These are phyloP conservation scores for Papilio glaucus DNA, from an alignment of 1,140 invertebrate species.

Conservation along the genomic window DNA sequence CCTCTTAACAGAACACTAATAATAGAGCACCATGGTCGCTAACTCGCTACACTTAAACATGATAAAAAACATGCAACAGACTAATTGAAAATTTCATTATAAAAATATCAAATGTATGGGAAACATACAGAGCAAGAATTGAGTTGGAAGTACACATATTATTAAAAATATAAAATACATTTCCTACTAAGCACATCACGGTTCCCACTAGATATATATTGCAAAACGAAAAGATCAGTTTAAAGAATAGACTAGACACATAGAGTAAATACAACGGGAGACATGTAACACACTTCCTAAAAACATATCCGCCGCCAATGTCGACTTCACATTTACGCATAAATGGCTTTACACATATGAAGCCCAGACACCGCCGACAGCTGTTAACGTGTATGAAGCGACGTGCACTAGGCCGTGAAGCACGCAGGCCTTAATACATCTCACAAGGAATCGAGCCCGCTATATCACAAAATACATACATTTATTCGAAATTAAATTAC, in stretches of 20 bases:
- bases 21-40: conserved; percentile 80
- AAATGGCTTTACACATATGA: conserved; percentile 47
- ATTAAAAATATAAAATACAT: conserved; percentile 55
- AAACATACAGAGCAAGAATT: conserved; percentile 59
- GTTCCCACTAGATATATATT: conserved; percentile 40
- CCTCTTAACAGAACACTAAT: conserved; percentile 74
- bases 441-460: too few species aligned
- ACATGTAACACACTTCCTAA: conserved; percentile 52
- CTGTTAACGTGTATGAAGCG: conserved; percentile 14
- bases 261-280: conserved; percentile 65
- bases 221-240: conserved; percentile 63
- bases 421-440: neutral
- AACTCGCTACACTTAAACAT: conserved; percentile 78
- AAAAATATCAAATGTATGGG: conserved; percentile 71
- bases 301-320: conserved; percentile 59
- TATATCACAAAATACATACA: conserved; percentile 7
- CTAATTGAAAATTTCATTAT: conserved; percentile 59
- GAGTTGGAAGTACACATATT: conserved; percentile 62
- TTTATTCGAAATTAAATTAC: conserved; percentile 17
- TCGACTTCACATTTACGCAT: conserved; percentile 55
- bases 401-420: conserved; percentile 1
- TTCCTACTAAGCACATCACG: conserved; percentile 29
- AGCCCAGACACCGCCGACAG: conserved; percentile 40
- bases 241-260: conserved; percentile 73
- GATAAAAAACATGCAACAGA: conserved; percentile 73